Evolutionary conservation across 2,888 invertebrate genomes (phyloP), one percentile per base, ranked within the genome.

Genomic region (Ypsolopha scabrella): DNA sequence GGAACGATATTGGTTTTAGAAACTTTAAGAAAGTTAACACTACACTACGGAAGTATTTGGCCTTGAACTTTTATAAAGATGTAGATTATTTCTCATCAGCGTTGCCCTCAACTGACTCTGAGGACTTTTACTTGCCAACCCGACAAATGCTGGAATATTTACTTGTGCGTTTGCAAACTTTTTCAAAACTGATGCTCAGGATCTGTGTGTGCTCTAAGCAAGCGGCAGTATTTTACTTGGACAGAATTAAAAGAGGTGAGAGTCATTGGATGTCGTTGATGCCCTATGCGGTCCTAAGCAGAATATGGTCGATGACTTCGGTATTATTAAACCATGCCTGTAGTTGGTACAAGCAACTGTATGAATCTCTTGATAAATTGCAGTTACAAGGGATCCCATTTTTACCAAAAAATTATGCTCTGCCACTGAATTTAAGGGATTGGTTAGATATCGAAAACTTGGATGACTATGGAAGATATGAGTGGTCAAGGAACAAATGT

Each of bases 81-180:
- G 54, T 83, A 44, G 68, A 80, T 53, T 67, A 62, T 52, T 86
- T 87, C 60, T 41, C 53, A 13, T 60, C 67, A 13, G 59, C 68
- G 7, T 57, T 87, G 39, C 82, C 83, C 7, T 65, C 65, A 36
- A 48, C 61, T 43, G 62, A 67, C 35, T 56, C 57, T 4, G 70
- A 71, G 36, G 68, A 71, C 39, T 58, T 69, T 14, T 78, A 75
- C 60, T 70, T 89, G 48, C 90, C 90, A n/a, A 87, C 89, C 4
- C 76, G 72, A 55, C 90, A 90, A 68, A 89, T 89, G 87, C 59
- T 90, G 9, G 75, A 90, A 61, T 90, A 86, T 72, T 58, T 90
- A 14, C 65, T 90, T 47, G 64, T 88, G 1, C 79, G 85, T 60
- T 68, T 88, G 4, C 86, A 90, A 58, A 75, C 88, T 45, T 89